Percentiles rank a stretch among this genome's conserved stretches.
These are phyloP conservation scores for Salmo trutta DNA, from an alignment of 2,797 vertebrate genomes.

Conservation along the genomic window DNA sequence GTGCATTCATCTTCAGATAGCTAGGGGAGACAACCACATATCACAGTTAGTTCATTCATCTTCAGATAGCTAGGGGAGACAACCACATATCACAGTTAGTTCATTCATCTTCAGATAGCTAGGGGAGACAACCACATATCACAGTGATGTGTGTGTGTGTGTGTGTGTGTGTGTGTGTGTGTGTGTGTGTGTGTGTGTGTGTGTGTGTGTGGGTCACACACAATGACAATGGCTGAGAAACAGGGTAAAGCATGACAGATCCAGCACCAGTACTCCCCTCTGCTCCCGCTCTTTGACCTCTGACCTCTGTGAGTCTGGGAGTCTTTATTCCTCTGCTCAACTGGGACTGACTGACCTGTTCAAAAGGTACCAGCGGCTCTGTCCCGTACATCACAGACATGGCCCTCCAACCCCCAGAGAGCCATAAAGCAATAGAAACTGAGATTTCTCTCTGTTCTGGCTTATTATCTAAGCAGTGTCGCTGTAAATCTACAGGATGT, in stretches of 20 bases:
- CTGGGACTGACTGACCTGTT: not conserved
- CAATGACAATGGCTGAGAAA: not conserved
- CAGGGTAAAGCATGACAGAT: not conserved
- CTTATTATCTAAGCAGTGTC: not conserved
- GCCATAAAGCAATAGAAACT: not conserved
- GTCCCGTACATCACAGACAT: not conserved
- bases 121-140: too few relatives aligned
- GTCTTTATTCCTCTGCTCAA: not conserved
- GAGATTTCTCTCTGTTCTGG: not conserved
- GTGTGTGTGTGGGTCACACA: not conserved
- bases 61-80: too few relatives aligned
- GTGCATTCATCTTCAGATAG: too few relatives aligned
- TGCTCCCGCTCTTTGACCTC: not conserved
- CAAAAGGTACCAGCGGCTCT: not conserved
- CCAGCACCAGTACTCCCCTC: not conserved
- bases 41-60: too few relatives aligned
- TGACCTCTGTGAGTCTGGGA: not conserved
- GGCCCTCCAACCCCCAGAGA: not conserved
- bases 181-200: not conserved
- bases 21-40: too few relatives aligned
- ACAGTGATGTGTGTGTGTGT: too few relatives aligned
- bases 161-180: too few relatives aligned
- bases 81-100: too few relatives aligned
- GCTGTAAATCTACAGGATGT: not conserved
- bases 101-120: too few relatives aligned